Evolutionary conservation across 2,797 vertebrate genomes (phyloP), one percentile per base, ranked within the genome.

Genomic region (Alfaro cultratus): DNA sequence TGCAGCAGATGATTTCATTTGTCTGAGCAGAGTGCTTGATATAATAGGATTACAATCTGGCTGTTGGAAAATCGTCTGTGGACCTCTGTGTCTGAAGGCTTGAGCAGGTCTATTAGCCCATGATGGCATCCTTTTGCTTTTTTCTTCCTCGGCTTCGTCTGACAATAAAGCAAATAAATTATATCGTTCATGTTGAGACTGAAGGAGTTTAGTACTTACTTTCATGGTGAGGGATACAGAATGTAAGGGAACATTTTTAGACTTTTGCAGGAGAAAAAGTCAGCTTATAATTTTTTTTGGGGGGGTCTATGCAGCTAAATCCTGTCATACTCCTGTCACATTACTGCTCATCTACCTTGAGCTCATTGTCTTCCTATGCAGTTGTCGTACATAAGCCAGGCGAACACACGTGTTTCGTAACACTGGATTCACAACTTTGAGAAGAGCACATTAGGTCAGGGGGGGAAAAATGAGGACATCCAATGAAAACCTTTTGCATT

Each of bases 1-100:
- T 88, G 85, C 87, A 91, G 90, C 90, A 93, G 89, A 95, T 94
- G 90, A 94, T 94, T 95, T 91, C 86, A 93, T 95, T 96, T 94
- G 93, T 95, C 89, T 90, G 90, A 90, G 86, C 89, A 82, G 83
- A 93, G 91, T 89, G 92, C 77, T 91, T 92, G 88, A 93, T 93
- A 83, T 93, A 95, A 95, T 85, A 83, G 90, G 85, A 93, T 95
- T 95, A 94, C 91, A 95, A 91, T 91, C 93, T 91, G 90, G 73
- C 91, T 88, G 91, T 91, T 91, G 87, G 88, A 88, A 89, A 88
- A 87, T 88, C 75, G 87, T 94, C 88, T 92, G 86, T 81, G 89
- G 88, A 90, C 83, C 82, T 90, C 80, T 85, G 84, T 81, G 83
- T 89, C 81, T 84, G 78, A 89, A 82, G 80, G 81, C 84, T 87